phyloP scores from a whole-genome alignment of 2,888 invertebrate species.

The Ichneumoninae sp. region DNA sequence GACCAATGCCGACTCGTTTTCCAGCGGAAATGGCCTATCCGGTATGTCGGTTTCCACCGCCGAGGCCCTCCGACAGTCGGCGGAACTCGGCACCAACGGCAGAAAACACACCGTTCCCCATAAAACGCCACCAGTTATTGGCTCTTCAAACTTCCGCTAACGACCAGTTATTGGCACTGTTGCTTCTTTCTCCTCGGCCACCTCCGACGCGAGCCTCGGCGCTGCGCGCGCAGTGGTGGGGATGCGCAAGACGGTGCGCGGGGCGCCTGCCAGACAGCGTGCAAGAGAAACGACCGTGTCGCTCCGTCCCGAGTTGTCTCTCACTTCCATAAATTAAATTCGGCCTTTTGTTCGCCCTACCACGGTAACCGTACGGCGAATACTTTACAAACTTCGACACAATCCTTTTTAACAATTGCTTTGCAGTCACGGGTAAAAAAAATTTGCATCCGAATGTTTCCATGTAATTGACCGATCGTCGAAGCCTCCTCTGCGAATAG shows the following conservation, averaged over 20 bases:
- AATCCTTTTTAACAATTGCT: too few relatives aligned
- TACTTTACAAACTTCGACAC: too few relatives aligned
- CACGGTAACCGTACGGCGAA: too few relatives aligned
- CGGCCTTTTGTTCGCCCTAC: too few relatives aligned
- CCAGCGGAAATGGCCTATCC: constrained; percentile 78
- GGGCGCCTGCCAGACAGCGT: not conserved
- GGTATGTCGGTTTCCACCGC: constrained; percentile 32
- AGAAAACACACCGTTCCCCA: not conserved
- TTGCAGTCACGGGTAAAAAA: too few relatives aligned
- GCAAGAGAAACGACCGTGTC: not conserved
- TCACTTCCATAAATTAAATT: too few relatives aligned
- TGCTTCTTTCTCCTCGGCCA: not conserved
- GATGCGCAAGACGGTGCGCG: not conserved
- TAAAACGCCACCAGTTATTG: constrained; percentile 39
- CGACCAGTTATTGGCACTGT: not conserved
- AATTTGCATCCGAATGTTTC: too few relatives aligned
- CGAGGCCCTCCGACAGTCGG: not conserved
- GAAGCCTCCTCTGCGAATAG: not conserved
- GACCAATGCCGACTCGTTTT: constrained; percentile 62
- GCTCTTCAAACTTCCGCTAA: constrained; percentile 2
- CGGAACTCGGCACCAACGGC: constrained; percentile 22
- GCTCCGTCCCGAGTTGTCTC: not conserved
- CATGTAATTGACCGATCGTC: too few relatives aligned
- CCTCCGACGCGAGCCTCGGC: not conserved
- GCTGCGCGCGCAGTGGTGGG: not conserved